Evolutionary conservation across 2,797 vertebrate genomes (phyloP).

Genomic region (Melanotaenia trifasciata): DNA sequence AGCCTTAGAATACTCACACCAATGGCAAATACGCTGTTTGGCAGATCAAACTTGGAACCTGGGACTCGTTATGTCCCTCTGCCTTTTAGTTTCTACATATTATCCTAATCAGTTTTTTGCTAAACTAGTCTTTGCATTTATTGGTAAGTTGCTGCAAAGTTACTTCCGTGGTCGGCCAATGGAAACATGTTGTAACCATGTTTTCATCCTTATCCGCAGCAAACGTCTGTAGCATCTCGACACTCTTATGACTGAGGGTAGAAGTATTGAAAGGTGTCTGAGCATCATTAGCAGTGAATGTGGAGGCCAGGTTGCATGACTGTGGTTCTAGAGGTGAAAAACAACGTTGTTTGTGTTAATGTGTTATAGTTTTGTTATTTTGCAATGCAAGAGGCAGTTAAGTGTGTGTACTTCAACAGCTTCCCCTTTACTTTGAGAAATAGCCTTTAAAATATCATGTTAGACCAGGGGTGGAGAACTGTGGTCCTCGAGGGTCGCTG

Average conservation of each 20-base stretch:
- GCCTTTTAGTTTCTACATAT: no score
- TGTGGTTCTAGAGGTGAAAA: slow-evolving; percentile 15
- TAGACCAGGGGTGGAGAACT: no score
- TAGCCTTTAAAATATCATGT: slow-evolving; percentile 52
- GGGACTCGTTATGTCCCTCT: no score
- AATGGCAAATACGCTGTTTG: slow-evolving; percentile 19
- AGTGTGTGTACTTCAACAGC: slow-evolving; percentile 31
- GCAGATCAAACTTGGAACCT: neutral
- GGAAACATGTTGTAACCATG: slow-evolving; percentile 54
- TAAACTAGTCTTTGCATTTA: slow-evolving; percentile 19
- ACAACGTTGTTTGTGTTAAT: neutral
- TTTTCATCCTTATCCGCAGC: no score
- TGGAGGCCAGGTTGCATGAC: slow-evolving; percentile 8
- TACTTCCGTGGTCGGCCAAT: slow-evolving; percentile 28
- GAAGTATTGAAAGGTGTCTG: no score
- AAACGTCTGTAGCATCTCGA: slow-evolving; percentile 66
- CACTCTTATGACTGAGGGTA: slow-evolving; percentile 55
- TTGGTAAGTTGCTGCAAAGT: slow-evolving; percentile 26
- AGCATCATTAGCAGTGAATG: no score
- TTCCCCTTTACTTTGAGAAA: slow-evolving; percentile 48
- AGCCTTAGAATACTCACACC: slow-evolving; percentile 19
- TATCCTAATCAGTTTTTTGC: slow-evolving; percentile 1
- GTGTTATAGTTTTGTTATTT: slow-evolving; percentile 5
- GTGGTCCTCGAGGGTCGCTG: no score
- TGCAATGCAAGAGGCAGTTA: neutral